phyloP scores from a whole-genome alignment of 2,888 invertebrate genomes.

The Tachystola acroxantha region DNA sequence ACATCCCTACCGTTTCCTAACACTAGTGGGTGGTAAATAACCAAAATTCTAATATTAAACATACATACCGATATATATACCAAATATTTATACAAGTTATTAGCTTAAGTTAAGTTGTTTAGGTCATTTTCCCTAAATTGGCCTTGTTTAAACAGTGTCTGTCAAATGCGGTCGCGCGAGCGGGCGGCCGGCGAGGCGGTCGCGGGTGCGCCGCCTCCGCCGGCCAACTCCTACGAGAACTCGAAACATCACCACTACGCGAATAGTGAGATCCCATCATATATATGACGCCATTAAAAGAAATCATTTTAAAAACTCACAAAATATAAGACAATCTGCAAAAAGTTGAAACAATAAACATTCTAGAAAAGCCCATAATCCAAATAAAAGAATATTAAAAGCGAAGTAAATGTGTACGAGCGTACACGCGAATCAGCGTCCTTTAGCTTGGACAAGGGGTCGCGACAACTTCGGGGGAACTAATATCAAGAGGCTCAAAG shows the following conservation, averaged over 20 bases:
- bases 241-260: constrained; percentile 7
- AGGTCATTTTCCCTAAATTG: constrained; percentile 73
- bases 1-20: constrained; percentile 74
- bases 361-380: constrained; percentile 70
- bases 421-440: constrained; percentile 12
- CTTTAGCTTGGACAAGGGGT: constrained; percentile 16
- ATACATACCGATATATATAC: constrained; percentile 77
- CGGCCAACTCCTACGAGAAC: not conserved
- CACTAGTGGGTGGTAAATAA: constrained; percentile 76
- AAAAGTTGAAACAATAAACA: constrained; percentile 44
- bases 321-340: constrained; percentile 35
- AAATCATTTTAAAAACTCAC: constrained; percentile 58
- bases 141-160: constrained; percentile 69
- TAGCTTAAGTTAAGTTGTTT: constrained; percentile 77
- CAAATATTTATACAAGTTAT: constrained; percentile 77
- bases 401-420: constrained; percentile 30
- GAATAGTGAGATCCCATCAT: constrained; percentile 16
- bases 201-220: constrained; percentile 16
- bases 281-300: constrained; percentile 57
- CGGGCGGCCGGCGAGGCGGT: constrained; percentile 21
- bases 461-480: constrained; percentile 27
- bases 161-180: constrained; percentile 57
- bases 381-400: constrained; percentile 59
- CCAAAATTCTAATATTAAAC: constrained; percentile 77
- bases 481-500: constrained; percentile 31